Percentiles rank a stretch among this genome's conserved stretches.
Conservation (phyloP, 1,140 invertebrate genomes). For the Hycleus phaleratus region DNA sequence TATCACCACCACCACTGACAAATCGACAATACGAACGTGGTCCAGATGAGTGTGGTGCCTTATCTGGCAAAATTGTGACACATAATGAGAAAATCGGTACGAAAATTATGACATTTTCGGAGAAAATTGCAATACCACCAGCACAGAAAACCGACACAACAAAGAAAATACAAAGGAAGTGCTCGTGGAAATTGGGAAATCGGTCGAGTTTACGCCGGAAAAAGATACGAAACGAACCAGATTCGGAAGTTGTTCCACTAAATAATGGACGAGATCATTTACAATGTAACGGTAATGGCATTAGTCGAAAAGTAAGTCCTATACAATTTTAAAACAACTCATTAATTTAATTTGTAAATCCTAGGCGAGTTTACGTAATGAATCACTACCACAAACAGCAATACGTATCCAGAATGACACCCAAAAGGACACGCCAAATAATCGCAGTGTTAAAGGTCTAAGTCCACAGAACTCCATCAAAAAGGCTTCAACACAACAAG, state of each 20-base stretch:
- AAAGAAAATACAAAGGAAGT: constrained; percentile 34
- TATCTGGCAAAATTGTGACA: constrained; percentile 34
- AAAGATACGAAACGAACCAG: constrained; percentile 49
- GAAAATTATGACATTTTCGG: constrained; percentile 38
- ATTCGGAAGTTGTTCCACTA: constrained; percentile 50
- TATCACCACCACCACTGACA: constrained; percentile 34
- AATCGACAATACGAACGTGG: constrained; percentile 35
- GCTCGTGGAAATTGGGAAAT: constrained; percentile 59
- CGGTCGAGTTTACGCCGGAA: constrained; percentile 56
- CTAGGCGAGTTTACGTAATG: constrained; percentile 45
- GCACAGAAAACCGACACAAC: constrained; percentile 15
- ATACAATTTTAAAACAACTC: no score
- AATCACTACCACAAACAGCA: constrained; percentile 47
- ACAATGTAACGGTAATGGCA: constrained; percentile 61
- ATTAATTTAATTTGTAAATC: not conserved
- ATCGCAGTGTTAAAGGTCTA: constrained; percentile 51
- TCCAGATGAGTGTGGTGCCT: constrained; percentile 19
- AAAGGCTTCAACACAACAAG: constrained; percentile 35
- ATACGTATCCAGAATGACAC: constrained; percentile 62
- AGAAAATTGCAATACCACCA: constrained; percentile 28
- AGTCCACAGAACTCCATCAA: constrained; percentile 67
- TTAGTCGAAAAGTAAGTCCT: constrained; percentile 39
- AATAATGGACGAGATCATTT: constrained; percentile 62
- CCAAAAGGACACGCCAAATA: constrained; percentile 52
- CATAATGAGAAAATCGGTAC: constrained; percentile 39